phyloP scores from a whole-genome alignment of 1,140 invertebrate genomes.

The Pseudomyrmex dendroicus region DNA sequence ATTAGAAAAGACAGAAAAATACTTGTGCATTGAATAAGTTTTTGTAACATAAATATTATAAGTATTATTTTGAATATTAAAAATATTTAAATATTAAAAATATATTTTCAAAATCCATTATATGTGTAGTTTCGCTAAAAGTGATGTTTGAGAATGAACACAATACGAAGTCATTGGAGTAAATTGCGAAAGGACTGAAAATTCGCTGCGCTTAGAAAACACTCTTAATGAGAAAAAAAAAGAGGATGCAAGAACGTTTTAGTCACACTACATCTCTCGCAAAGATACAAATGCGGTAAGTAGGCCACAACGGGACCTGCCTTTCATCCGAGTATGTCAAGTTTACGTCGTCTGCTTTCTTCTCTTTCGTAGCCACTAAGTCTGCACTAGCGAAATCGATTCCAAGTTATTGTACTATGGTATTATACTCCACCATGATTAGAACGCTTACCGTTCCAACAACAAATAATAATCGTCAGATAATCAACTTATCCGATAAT shows the following conservation, averaged over 20 bases:
- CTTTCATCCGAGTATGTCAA: slow-evolving; percentile 81
- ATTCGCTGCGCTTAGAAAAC: not conserved
- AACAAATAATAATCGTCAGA: slow-evolving; percentile 1
- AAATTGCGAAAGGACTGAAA: not conserved
- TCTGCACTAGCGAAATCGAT: slow-evolving; percentile 69
- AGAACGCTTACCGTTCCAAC: not conserved
- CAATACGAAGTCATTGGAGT: slow-evolving; percentile 1
- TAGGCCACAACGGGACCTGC: slow-evolving; percentile 84
- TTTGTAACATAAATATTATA: not conserved
- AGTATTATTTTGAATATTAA: too few species aligned
- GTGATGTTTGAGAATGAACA: not conserved
- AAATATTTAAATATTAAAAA: not conserved
- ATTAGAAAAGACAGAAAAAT: slow-evolving; percentile 26
- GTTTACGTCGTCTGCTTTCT: slow-evolving; percentile 68
- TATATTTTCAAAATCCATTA: not conserved
- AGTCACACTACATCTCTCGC: slow-evolving; percentile 54
- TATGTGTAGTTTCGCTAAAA: too few species aligned
- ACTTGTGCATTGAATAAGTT: not conserved
- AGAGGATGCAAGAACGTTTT: slow-evolving; percentile 26
- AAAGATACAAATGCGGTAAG: slow-evolving; percentile 80
- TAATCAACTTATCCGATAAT: not conserved
- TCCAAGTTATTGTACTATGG: slow-evolving; percentile 17
- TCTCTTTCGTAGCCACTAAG: slow-evolving; percentile 24
- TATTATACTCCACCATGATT: not conserved
- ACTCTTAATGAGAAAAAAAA: too few species aligned